Base-by-base conservation (phyloP, 1,140 invertebrate genomes). In the Zeugodacus cucurbitae region DNA sequence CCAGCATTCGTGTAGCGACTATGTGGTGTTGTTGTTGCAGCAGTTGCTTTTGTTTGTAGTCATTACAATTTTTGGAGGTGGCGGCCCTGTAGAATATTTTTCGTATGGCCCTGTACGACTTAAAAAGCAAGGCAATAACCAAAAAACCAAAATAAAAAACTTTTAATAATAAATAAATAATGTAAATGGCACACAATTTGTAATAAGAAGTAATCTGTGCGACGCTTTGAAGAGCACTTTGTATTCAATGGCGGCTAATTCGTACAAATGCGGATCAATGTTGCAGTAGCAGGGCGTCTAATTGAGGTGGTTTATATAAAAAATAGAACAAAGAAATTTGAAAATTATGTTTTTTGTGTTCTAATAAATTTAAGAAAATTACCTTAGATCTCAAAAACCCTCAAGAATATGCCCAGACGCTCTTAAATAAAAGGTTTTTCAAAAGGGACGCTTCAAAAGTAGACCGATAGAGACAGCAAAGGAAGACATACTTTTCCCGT, bases 41-140 rank as follows among this genome's bases (percentile, higher is more conserved):
- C 41, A 48, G 37, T 26, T 41, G 37, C 10, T 29, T 48, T 82
- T 54, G 20, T 44, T 70, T 70, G 20, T 78, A 82, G 41, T 82
- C 74, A 48, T 82, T 82, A 82, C 41, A 82, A 54, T 82, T 82
- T 82, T 82, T 82, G 74, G 74, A 82, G 74, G 41, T 82, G 74
- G 74, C 44, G 74, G 74, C 37, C 70, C 74, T 82, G 74, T 82
- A 82, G 41, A 82, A 82, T 82, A 82, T 82, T 82, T 82, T 82
- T 82, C 74, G 22, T 82, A 82, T 82, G 74, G 74, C 74, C 74
- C 74, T 82, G 74, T 82, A 82, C 74, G 74, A 82, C 41, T 82
- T 82, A n/a, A 82, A 82, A 82, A 82, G 22, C 74, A 82, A 82
- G 41, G 74, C 74, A 48, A 82, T 26, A n/a, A 48, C 26, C n/a